Evolutionary conservation across 2,888 invertebrate species (phyloP).

Genomic region (Nomada fucata): DNA sequence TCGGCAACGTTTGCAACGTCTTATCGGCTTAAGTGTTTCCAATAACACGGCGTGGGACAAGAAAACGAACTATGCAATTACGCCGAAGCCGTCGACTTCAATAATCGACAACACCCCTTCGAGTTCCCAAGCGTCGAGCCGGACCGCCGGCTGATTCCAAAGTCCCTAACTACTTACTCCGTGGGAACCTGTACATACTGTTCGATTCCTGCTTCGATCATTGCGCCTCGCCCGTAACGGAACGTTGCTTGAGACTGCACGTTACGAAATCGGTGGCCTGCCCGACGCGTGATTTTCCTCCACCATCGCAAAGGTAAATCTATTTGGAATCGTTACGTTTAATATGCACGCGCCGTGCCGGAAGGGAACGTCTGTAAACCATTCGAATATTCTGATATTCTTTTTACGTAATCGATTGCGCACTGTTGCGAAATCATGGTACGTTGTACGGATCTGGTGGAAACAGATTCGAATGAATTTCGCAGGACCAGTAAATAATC

Average conservation of each 20-base stretch:
- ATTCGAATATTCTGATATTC: no score
- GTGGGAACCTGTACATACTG: conserved; percentile 67
- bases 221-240: conserved; percentile 51
- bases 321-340: not conserved
- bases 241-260: conserved; percentile 33
- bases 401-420: no score
- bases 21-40: conserved; percentile 63
- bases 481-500: no score
- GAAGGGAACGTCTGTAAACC: no score
- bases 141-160: conserved; percentile 57
- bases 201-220: conserved; percentile 64
- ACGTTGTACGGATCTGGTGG: no score
- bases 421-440: no score
- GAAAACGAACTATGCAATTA: conserved; percentile 75
- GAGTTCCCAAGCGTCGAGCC: conserved; percentile 62
- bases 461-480: no score
- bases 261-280: conserved; percentile 7
- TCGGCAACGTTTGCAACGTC: conserved; percentile 25
- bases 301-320: not conserved
- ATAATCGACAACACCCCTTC: conserved; percentile 72
- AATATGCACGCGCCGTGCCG: no score
- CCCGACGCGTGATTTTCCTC: conserved; percentile 4
- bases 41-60: conserved; percentile 66
- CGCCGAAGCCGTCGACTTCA: conserved; percentile 69
- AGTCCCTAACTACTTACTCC: conserved; percentile 66